Conservation (phyloP, 2,797 vertebrate genomes). For the Aphelocoma californica region DNA sequence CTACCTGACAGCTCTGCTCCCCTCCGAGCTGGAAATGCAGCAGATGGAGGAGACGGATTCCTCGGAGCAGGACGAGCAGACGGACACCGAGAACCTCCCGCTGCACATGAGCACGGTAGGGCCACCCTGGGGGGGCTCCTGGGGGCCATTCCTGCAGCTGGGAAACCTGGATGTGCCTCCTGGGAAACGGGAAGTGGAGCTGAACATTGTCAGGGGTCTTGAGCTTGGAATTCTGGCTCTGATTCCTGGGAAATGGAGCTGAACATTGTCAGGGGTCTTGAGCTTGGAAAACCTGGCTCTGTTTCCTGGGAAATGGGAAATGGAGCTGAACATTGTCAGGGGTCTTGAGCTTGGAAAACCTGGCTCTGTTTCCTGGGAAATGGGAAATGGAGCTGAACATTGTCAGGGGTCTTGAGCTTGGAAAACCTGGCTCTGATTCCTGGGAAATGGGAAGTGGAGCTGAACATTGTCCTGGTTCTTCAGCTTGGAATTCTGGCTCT, state of each 20-base stretch:
- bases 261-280: fast-evolving
- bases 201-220: fast-evolving
- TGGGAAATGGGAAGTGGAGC: neutral
- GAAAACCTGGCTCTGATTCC: neutral
- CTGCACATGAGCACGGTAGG: conserved; percentile 80
- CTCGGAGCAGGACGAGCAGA: conserved; percentile 97
- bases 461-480: too few species aligned
- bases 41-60: conserved; percentile 97
- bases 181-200: neutral
- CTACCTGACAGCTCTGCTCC: conserved; percentile 93
- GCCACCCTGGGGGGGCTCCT: neutral
- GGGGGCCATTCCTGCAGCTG: neutral
- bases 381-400: fast-evolving
- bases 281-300: neutral
- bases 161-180: neutral
- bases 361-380: neutral
- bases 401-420: neutral
- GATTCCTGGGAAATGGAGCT: fast-evolving
- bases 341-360: neutral
- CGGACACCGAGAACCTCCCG: conserved; percentile 88
- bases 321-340: neutral
- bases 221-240: fast-evolving
- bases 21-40: conserved; percentile 95
- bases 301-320: neutral
- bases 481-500: too few species aligned